Evolutionary conservation across 2,113 vertebrate genomes (phyloP).

Genomic region (Polypterus senegalus): DNA sequence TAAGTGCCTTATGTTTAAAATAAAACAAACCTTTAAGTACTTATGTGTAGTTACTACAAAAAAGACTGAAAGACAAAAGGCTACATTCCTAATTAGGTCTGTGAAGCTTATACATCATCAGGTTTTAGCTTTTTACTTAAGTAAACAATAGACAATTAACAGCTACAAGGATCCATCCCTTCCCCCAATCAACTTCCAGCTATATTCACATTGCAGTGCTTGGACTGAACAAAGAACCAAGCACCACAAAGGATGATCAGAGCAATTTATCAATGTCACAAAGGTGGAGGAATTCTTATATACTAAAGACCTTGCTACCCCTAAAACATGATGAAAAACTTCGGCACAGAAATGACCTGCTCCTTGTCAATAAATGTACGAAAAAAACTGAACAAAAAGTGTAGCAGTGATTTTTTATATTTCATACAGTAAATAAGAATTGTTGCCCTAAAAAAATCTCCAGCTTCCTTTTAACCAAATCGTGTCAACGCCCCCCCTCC

Average conservation of each 20-base stretch:
- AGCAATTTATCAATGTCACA: conserved; percentile 60
- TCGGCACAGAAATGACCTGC: too few species aligned
- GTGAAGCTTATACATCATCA: too few species aligned
- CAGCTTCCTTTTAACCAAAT: too few species aligned
- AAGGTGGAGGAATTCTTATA: conserved; percentile 48
- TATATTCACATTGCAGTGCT: conserved; percentile 19
- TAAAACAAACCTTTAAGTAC: too few species aligned
- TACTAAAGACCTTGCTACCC: conserved; percentile 22
- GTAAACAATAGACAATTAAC: conserved; percentile 3
- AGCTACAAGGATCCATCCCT: conserved; percentile 7
- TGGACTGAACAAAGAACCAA: conserved; percentile 24
- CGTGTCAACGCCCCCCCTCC: conserved; percentile 8
- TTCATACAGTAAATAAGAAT: conserved; percentile 18
- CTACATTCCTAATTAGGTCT: too few species aligned
- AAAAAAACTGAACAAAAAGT: too few species aligned
- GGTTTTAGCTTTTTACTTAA: neutral
- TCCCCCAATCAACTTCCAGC: conserved; percentile 24
- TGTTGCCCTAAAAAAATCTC: neutral
- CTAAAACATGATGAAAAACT: neutral
- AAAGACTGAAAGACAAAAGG: too few species aligned
- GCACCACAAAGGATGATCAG: conserved; percentile 24
- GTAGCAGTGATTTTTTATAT: conserved; percentile 16
- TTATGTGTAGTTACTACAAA: too few species aligned
- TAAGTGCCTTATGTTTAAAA: too few species aligned
- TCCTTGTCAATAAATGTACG: too few species aligned